These are phyloP conservation scores for Sphenopsis melanotis DNA, from an alignment of 2,797 vertebrate species.

Conservation along the genomic window DNA sequence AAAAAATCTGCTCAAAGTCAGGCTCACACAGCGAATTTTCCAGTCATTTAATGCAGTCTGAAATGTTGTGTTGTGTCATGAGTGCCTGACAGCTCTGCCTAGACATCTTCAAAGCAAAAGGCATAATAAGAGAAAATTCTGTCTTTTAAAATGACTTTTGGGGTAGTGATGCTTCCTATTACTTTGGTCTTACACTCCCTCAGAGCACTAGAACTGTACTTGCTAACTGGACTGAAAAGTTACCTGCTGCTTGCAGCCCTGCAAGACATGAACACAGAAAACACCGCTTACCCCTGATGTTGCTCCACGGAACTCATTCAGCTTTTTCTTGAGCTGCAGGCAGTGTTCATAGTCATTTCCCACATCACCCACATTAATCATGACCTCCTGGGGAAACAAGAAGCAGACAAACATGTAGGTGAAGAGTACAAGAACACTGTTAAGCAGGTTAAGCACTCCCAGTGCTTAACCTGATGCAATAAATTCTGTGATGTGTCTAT, in stretches of 20 bases:
- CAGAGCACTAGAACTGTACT: background rate
- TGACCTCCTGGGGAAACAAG: constrained; percentile 80
- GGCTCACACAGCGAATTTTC: background rate
- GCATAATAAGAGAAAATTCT: background rate
- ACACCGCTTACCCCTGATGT: constrained; percentile 76
- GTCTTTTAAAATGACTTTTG: background rate
- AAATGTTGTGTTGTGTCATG: background rate
- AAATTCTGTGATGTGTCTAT: background rate
- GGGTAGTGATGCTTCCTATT: background rate
- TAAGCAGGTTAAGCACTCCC: too few relatives aligned
- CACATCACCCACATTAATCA: constrained; percentile 82
- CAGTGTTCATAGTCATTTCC: constrained; percentile 87
- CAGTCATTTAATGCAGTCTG: background rate
- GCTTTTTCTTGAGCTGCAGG: constrained; percentile 81
- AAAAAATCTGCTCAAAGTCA: background rate
- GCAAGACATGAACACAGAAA: background rate
- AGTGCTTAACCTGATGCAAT: background rate
- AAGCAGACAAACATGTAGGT: background rate
- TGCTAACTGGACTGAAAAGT: background rate
- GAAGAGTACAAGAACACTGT: background rate
- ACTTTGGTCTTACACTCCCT: background rate
- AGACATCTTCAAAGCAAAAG: background rate
- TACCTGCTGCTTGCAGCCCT: background rate
- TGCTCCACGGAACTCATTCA: constrained; percentile 79
- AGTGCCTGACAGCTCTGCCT: background rate